A percentile compares a stretch with the other conserved stretches of the same genome.
Conservation (phyloP, 2,888 invertebrate genomes). For the Exocentrus adspersus region DNA sequence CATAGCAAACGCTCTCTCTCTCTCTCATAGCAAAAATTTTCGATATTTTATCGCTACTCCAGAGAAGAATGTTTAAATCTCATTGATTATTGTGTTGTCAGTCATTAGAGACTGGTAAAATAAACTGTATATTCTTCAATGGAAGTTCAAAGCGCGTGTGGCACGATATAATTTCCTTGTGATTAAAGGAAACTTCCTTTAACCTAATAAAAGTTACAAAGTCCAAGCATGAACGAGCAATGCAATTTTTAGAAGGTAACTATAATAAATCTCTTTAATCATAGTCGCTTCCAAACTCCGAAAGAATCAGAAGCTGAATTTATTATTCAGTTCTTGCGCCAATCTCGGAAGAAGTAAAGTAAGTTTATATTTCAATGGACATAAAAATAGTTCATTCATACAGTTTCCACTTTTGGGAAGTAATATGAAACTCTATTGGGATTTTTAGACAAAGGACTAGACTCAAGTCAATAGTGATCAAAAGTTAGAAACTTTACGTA, state of each 20-base stretch:
- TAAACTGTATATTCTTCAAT: too few species aligned
- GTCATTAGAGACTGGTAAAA: too few species aligned
- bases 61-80: too few species aligned
- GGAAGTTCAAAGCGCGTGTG: not conserved
- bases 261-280: constrained; percentile 15
- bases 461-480: constrained; percentile 1
- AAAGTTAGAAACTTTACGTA: constrained; percentile 14
- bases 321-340: constrained; percentile 4
- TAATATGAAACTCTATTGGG: constrained; percentile 19
- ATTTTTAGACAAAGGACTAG: constrained; percentile 20
- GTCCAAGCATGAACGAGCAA: not conserved
- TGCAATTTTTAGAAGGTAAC: constrained; percentile 11
- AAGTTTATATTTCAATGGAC: constrained; percentile 21
- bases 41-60: too few species aligned
- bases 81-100: too few species aligned
- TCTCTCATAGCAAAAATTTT: too few species aligned
- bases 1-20: too few species aligned
- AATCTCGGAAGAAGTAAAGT: constrained; percentile 10
- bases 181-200: not conserved
- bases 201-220: not conserved
- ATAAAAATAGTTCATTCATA: constrained; percentile 21
- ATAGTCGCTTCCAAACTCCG: too few species aligned
- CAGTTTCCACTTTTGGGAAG: constrained; percentile 13
- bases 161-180: not conserved
- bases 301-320: constrained; percentile 9